Base-by-base conservation (phyloP, 2,888 invertebrate genomes). In the Philhelius pedissequus region DNA sequence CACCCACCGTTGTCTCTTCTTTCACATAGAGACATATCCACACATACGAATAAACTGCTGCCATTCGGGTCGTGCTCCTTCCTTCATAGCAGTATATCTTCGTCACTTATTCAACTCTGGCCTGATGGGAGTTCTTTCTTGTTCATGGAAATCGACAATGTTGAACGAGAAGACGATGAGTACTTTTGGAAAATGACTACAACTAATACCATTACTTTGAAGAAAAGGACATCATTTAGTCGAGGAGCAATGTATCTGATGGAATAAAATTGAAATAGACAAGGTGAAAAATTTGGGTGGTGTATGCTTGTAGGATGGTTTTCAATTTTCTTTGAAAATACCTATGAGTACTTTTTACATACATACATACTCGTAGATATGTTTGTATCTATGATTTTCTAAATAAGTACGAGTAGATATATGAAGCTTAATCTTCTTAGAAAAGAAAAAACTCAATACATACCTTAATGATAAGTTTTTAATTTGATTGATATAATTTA, bases 61-160 rank as follows among this genome's bases (percentile, higher is more conserved):
- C 20, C 32, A 32, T 56, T 35, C 43, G 62, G 62, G 62, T 64
- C 62, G 62, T 64, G 64, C 64, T 64, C 64, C 48, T 48, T 64
- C 13, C n/a, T n/a, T n/a, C n/a, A n/a, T n/a, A n/a, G 43, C 43
- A 43, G 62, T 62, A 62, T 62, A 62, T 62, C 62, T 62, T 62
- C 62, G 62, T 62, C 62, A 43, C 27, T 62, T 62, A 62, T 62
- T 62, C 35, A 62, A 62, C 43, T 62, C 62, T 62, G 43, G 62
- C 35, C 62, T 62, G n/a, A n/a, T n/a, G 62, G 18, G 27, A 62
- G 43, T 62, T 30, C 62, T 56, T 62, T 32, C 32, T 45, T 64
- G 45, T 60, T 60, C 56, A 62, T 71, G 50, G 62, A 73, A 35
- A 73, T 62, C 48, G 71, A 71, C 71, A 52, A 73, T 30, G 73